Percentiles rank a stretch among this genome's conserved stretches.
phyloP scores from a whole-genome alignment of 2,888 invertebrate genomes.

The Melieria picta region DNA sequence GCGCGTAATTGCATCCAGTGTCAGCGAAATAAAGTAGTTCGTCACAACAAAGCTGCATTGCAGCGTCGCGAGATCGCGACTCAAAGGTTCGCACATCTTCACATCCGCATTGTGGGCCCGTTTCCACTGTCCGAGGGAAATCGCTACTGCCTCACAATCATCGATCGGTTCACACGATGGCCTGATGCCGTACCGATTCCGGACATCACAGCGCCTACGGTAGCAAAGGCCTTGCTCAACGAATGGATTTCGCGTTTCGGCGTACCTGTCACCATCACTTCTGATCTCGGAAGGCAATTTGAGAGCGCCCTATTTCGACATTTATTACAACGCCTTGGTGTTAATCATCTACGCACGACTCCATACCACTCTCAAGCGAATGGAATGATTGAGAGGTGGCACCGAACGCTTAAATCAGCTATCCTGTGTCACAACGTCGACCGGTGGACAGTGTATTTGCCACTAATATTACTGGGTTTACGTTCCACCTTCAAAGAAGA shows the following conservation, averaged over 20 bases:
- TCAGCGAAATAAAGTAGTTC: slow-evolving; percentile 17
- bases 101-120: slow-evolving; percentile 63
- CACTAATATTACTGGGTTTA: slow-evolving; percentile 55
- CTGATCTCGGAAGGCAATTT: slow-evolving; percentile 17
- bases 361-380: slow-evolving; percentile 34
- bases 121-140: slow-evolving; percentile 51
- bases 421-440: too few relatives aligned
- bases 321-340: slow-evolving; percentile 15
- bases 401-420: too few relatives aligned
- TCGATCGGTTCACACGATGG: slow-evolving; percentile 13
- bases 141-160: not conserved
- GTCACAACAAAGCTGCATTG: slow-evolving; percentile 2
- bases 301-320: slow-evolving; percentile 21
- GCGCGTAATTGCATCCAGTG: slow-evolving; percentile 37
- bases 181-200: slow-evolving; percentile 25
- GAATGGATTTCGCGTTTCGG: slow-evolving; percentile 55
- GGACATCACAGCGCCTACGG: slow-evolving; percentile 41
- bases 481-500: slow-evolving; percentile 51
- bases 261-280: not conserved
- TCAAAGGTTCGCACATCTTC: slow-evolving; percentile 18
- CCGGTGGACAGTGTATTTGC: slow-evolving; percentile 42
- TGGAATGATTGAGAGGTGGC: slow-evolving; percentile 19
- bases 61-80: slow-evolving; percentile 23
- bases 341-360: slow-evolving; percentile 9
- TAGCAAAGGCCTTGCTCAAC: slow-evolving; percentile 41